phyloP scores from a whole-genome alignment of 2,113 vertebrate genomes.

The Chamaetylas fuelleborni region DNA sequence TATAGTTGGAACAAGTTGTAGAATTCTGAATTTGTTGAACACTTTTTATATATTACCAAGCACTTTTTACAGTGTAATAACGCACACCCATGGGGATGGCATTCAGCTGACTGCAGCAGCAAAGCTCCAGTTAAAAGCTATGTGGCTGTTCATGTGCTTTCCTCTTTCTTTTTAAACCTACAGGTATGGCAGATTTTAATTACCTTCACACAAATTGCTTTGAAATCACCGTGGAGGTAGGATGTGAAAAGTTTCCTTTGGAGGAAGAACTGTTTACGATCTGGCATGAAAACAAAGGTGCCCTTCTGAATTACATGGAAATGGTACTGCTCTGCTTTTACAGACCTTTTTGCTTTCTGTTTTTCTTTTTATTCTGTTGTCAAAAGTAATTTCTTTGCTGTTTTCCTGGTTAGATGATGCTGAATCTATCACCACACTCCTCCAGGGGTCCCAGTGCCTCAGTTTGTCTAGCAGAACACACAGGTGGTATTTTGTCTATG shows the following conservation, averaged over 20 bases:
- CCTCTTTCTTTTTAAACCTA: background rate
- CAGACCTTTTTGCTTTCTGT: background rate
- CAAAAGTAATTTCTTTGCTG: background rate
- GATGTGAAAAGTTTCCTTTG: constrained; percentile 93
- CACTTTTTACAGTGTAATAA: background rate
- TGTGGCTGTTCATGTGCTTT: background rate
- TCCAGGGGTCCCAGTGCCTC: background rate
- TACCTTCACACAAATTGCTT: constrained; percentile 96
- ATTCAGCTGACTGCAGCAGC: background rate
- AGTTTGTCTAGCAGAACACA: background rate
- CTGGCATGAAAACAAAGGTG: constrained; percentile 93
- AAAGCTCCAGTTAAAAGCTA: background rate
- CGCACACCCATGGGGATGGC: accelerated
- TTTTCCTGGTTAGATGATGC: background rate
- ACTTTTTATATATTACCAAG: background rate
- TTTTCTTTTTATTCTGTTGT: background rate
- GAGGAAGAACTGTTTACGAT: constrained; percentile 87
- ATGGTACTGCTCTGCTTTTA: constrained; percentile 73
- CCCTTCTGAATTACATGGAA: constrained; percentile 88
- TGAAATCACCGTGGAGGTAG: constrained; percentile 94
- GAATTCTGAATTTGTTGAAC: background rate
- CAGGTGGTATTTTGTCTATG: background rate
- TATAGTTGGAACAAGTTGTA: background rate
- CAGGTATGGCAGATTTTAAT: constrained; percentile 97
- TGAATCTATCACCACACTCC: background rate